A percentile compares a stretch with the other conserved stretches of the same genome.
Evolutionary conservation across 2,113 vertebrate genomes (phyloP).

Genomic region (Ctenomys sociabilis): DNA sequence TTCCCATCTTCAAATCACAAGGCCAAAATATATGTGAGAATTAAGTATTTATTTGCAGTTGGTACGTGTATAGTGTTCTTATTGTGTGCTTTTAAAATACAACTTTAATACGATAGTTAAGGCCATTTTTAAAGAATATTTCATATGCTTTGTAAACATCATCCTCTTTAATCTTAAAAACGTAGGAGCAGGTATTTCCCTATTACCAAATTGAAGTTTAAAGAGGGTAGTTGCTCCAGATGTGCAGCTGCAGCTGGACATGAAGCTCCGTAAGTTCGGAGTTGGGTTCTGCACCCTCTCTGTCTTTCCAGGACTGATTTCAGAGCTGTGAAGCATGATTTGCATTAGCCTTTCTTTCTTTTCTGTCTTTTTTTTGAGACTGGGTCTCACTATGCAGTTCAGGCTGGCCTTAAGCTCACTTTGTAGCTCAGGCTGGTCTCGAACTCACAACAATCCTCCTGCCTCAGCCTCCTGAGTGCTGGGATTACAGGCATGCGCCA

Average conservation of each 20-base stretch:
- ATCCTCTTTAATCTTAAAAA: background rate
- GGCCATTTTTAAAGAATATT: background rate
- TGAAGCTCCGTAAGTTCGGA: background rate
- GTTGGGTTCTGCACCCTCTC: background rate
- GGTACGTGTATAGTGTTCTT: constrained; percentile 47
- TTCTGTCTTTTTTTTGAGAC: too few relatives aligned
- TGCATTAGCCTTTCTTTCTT: background rate
- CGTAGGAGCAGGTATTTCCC: background rate
- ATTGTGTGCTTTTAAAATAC: background rate
- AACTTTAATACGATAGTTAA: background rate
- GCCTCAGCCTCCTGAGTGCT: too few relatives aligned
- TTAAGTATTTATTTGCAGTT: constrained; percentile 43
- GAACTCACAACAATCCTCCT: too few relatives aligned
- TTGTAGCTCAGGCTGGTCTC: too few relatives aligned
- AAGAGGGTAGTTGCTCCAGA: background rate
- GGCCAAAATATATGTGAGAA: background rate
- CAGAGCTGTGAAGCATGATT: background rate
- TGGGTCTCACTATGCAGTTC: too few relatives aligned
- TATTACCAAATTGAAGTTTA: constrained; percentile 48
- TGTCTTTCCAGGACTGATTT: background rate
- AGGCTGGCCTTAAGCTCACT: too few relatives aligned
- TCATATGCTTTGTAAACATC: constrained; percentile 4
- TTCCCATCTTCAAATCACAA: background rate
- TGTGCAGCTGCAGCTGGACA: background rate
- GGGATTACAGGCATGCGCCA: too few relatives aligned